phyloP scores from a whole-genome alignment of 2,797 vertebrate species.

The Lacerta agilis region DNA sequence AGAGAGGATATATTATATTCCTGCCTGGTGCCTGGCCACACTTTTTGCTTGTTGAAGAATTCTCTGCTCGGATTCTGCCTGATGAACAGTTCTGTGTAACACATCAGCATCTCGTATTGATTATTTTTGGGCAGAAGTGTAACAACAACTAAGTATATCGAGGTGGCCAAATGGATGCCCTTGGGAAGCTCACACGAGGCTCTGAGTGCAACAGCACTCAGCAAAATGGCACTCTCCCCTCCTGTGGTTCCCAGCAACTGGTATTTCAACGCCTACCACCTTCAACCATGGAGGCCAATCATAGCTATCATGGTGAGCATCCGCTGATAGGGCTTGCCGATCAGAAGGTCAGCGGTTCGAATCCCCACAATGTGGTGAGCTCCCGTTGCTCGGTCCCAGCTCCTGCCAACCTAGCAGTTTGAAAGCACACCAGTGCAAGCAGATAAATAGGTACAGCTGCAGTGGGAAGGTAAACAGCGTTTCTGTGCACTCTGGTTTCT shows the following conservation, averaged over 20 bases:
- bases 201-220: neutral
- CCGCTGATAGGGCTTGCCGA: too few relatives aligned
- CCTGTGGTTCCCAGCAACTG: neutral
- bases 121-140: neutral
- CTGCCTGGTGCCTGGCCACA: neutral
- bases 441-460: too few relatives aligned
- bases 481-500: too few relatives aligned
- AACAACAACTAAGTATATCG: neutral
- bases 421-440: too few relatives aligned
- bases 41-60: neutral
- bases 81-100: neutral
- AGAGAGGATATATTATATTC: neutral
- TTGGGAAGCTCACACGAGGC: neutral
- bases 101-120: neutral
- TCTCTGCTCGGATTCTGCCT: neutral
- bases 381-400: too few relatives aligned
- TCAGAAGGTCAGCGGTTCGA: too few relatives aligned
- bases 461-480: too few relatives aligned
- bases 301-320: too few relatives aligned
- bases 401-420: too few relatives aligned
- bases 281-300: too few relatives aligned
- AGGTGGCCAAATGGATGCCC: neutral
- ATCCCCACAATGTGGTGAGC: too few relatives aligned
- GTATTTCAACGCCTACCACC: too few relatives aligned
- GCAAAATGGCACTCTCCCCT: neutral